Conservation (phyloP, 1,140 invertebrate species). For the Lordiphosa clarofinis region DNA sequence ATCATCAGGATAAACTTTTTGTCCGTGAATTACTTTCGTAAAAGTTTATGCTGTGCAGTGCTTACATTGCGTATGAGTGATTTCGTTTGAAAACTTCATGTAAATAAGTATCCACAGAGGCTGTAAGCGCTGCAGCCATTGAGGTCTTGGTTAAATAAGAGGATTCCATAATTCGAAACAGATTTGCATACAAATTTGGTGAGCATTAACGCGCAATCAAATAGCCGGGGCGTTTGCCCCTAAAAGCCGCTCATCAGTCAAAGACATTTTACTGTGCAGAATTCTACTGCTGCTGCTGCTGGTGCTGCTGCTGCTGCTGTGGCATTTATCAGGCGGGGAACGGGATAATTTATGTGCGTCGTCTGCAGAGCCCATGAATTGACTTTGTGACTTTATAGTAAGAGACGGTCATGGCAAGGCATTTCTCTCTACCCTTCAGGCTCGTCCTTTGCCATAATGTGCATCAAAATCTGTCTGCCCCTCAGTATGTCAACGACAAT, state of each 20-base stretch:
- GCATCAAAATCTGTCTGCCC: slow-evolving; percentile 29
- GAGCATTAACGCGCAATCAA: slow-evolving; percentile 27
- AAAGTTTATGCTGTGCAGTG: slow-evolving; percentile 23
- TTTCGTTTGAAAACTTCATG: slow-evolving; percentile 25
- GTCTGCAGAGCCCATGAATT: slow-evolving; percentile 62
- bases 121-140: not conserved
- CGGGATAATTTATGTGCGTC: slow-evolving; percentile 71
- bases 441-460: slow-evolving; percentile 1
- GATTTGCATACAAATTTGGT: slow-evolving; percentile 20
- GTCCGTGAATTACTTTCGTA: slow-evolving; percentile 49
- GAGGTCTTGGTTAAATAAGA: slow-evolving; percentile 19
- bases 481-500: slow-evolving; percentile 46
- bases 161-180: not conserved
- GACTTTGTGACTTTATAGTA: slow-evolving; percentile 56
- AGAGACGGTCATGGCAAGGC: slow-evolving; percentile 29
- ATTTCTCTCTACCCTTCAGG: not conserved
- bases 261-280: slow-evolving; percentile 18
- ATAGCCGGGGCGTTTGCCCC: slow-evolving; percentile 13
- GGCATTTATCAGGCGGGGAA: slow-evolving; percentile 28
- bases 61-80: slow-evolving; percentile 23
- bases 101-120: slow-evolving; percentile 22
- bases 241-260: slow-evolving; percentile 47
- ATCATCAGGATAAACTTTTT: slow-evolving; percentile 48
- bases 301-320: not conserved
- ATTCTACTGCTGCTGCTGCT: not conserved